A percentile compares a stretch with the other conserved stretches of the same genome.
phyloP scores from a whole-genome alignment of 2,113 vertebrate genomes.

The Diphyllodes magnificus region DNA sequence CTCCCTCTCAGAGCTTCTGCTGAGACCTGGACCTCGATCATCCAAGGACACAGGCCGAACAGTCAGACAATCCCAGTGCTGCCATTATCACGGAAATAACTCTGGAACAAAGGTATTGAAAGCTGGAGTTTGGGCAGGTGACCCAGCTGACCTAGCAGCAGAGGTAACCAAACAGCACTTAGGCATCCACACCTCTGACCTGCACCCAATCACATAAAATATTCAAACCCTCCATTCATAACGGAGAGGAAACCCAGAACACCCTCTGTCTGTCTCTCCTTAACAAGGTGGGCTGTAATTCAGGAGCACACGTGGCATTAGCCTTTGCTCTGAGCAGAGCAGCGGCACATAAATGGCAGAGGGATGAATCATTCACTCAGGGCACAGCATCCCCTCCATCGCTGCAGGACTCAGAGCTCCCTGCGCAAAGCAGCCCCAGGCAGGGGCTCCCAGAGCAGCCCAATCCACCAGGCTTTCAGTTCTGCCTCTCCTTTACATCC shows the following conservation, averaged over 20 bases:
- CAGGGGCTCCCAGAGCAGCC: background rate
- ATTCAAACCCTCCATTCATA: accelerated
- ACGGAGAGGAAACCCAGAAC: background rate
- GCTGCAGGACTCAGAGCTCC: background rate
- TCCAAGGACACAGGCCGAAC: background rate
- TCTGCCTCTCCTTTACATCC: background rate
- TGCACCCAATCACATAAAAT: accelerated
- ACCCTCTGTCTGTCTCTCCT: background rate
- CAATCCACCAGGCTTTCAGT: background rate
- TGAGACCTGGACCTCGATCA: background rate
- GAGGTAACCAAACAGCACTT: background rate
- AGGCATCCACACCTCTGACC: background rate
- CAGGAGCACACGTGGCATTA: background rate
- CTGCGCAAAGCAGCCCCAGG: background rate
- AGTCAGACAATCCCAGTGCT: background rate
- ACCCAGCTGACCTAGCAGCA: background rate
- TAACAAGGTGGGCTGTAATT: background rate
- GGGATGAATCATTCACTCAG: background rate
- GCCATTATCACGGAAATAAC: background rate
- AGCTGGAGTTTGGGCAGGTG: background rate
- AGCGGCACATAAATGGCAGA: background rate
- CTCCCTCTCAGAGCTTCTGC: background rate
- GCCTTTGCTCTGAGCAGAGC: background rate
- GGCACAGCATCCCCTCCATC: background rate
- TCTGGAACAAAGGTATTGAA: background rate